Evolutionary conservation across 2,888 invertebrate species (phyloP), one percentile per base, ranked within the genome.

Genomic region (Drosophila suboccidentalis): DNA sequence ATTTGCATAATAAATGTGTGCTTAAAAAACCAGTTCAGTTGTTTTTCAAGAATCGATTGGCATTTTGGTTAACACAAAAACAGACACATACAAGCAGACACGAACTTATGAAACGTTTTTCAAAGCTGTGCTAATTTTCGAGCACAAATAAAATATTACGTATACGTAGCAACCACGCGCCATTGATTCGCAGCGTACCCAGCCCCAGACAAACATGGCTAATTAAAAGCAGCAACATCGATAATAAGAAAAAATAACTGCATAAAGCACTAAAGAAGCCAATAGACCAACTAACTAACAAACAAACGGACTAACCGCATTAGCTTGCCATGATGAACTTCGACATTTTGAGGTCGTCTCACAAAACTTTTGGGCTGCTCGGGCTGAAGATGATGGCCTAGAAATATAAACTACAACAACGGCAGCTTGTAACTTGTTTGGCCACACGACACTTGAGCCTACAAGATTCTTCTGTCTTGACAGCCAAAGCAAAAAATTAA

Each of bases 401-500:
- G 82, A 80, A 80, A 83, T 73, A 57, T 57, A 47, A 60, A 55
- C 58, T 49, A 47, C 61, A 76, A 67, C 59, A 59, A 50, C 55
- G 71, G 50, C 55, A 74, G 47, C 62, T 68, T 65, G 47, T 59
- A 83, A 86, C 88, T 88, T 80, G 88, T 86, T 84, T 87, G 58
- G 53, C 58, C 67, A 71, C 55, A 62, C 57, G 68, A 72, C 78
- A 79, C 85, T 78, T 78, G 70, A 82, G 87, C 84, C 87, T 87
- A 86, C 81, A 78, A 86, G 73, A 86, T 86, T 87, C 85, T 85
- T 83, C 79, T 85, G 78, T 64, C 67, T 17, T 60, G 66, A 46
- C 72, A 66, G 64, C 36, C 41, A 71, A 44, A 34, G 17, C 15
- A 22, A n/a, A 9, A n/a, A 32, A 44, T 6, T 26, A 34, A 44